Evolutionary conservation across 2,797 vertebrate species (phyloP), one percentile per base, ranked within the genome.

Genomic region (Eulemur mongoz): DNA sequence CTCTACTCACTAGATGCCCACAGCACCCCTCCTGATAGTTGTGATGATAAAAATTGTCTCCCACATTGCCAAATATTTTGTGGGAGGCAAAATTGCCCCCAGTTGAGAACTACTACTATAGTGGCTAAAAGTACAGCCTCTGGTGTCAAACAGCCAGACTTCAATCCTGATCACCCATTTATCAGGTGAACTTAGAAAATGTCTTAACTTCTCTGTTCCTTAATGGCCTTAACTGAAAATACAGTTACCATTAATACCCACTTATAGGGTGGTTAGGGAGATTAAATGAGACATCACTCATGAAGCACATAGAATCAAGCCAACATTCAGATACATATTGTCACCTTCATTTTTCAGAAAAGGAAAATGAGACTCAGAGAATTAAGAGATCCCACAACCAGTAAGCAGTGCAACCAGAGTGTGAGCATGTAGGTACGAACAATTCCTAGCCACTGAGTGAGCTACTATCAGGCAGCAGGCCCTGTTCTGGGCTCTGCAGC

Each of bases 381-480:
- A 52, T 17, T 32, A 43, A 83, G 32, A 69, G 38, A 59, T 25
- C 27, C 40, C 9, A 40, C 20, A n/a, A 17, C 11, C 67, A 43
- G 67, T 40, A 27, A 75, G 35, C 10, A 86, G 52, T 30, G 67
- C 45, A 38, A 32, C 23, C 48, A 63, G 80, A 17, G 3, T 14
- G 10, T 23, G 2, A 80, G 22, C 9, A 1, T n/a, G 32, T 3
- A 35, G 13, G 2, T 27, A 82, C 3, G 0, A 8, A 12, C 4
- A 23, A 69, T 4, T 65, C 80, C 43, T 59, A 78, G 32, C 69
- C 75, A 32, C 0, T 5, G 0, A 72, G 22, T 1, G 40, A 89
- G 35, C 57, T 38, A n/a, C 57, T 25, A 3, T 7, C 7, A 10
- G 0, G 0, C 0, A 3, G 2, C 9, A 35, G 45, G 59, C 45